These are phyloP conservation scores for Gouania willdenowi DNA, from an alignment of 2,797 vertebrate genomes.

Conservation along the genomic window DNA sequence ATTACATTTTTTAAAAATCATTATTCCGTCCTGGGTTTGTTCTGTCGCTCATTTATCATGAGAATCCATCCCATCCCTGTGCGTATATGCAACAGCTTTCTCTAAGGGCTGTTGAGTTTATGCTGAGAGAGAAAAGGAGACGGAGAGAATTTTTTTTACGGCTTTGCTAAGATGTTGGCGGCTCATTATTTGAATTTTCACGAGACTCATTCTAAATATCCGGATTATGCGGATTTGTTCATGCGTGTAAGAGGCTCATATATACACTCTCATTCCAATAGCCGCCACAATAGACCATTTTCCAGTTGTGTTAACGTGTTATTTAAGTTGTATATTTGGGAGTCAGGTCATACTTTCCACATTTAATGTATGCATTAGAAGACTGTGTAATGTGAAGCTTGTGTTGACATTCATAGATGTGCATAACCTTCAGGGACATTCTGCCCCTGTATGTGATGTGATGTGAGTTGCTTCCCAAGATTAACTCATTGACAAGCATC, in stretches of 20 bases:
- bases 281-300: conserved; percentile 56
- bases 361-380: conserved; percentile 10
- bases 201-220: conserved; percentile 65
- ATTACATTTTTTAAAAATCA: neutral
- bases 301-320: conserved; percentile 34
- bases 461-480: conserved; percentile 68
- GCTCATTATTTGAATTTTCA: conserved; percentile 59
- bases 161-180: conserved; percentile 57
- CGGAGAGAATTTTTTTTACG: conserved; percentile 59
- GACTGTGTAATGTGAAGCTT: conserved; percentile 13
- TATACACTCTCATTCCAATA: conserved; percentile 69
- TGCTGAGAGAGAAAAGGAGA: conserved; percentile 23
- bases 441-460: conserved; percentile 42
- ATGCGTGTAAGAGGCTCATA: conserved; percentile 71
- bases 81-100: conserved; percentile 78
- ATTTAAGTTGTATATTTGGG: conserved; percentile 54
- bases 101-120: conserved; percentile 30
- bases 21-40: neutral
- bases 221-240: conserved; percentile 73
- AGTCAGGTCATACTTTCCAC: conserved; percentile 27
- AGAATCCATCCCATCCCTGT: conserved; percentile 7
- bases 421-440: conserved; percentile 29
- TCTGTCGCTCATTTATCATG: conserved; percentile 26
- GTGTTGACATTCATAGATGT: conserved; percentile 27
- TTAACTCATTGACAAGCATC: conserved; percentile 79